phyloP scores from a whole-genome alignment of 2,888 invertebrate species.

The Panzeria rudis region DNA sequence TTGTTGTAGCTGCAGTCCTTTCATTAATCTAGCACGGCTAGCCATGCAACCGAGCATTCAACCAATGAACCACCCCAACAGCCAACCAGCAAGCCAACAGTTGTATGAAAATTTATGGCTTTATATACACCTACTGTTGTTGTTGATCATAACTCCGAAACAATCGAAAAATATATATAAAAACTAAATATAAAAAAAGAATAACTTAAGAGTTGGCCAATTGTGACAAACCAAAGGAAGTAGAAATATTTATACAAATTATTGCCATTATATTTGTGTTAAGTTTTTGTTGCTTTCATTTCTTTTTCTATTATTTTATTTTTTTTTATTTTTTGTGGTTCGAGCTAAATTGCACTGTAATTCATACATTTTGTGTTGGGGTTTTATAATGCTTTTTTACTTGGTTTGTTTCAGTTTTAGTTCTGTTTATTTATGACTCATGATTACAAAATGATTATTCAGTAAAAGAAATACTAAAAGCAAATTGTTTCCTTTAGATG shows the following conservation, averaged over 20 bases:
- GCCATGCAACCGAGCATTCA: neutral
- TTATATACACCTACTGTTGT: conserved; percentile 50
- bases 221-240: conserved; percentile 53
- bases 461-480: neutral
- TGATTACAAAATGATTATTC: conserved; percentile 51
- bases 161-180: neutral
- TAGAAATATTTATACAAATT: conserved; percentile 61
- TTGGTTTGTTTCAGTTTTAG: neutral
- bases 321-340: conserved; percentile 14
- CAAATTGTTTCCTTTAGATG: neutral
- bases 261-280: conserved; percentile 57
- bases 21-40: neutral
- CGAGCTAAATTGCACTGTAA: conserved; percentile 36
- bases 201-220: conserved; percentile 55
- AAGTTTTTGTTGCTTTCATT: neutral
- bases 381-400: conserved; percentile 1
- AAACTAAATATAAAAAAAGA: neutral
- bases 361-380: conserved; percentile 24
- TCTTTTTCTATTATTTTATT: neutral
- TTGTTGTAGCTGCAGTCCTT: neutral
- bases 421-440: conserved; percentile 35
- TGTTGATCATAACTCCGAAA: conserved; percentile 48
- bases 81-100: conserved; percentile 33
- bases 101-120: conserved; percentile 58
- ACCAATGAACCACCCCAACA: conserved; percentile 11